Evolutionary conservation across 1,140 invertebrate genomes (phyloP).

Genomic region (Platyura marginata): DNA sequence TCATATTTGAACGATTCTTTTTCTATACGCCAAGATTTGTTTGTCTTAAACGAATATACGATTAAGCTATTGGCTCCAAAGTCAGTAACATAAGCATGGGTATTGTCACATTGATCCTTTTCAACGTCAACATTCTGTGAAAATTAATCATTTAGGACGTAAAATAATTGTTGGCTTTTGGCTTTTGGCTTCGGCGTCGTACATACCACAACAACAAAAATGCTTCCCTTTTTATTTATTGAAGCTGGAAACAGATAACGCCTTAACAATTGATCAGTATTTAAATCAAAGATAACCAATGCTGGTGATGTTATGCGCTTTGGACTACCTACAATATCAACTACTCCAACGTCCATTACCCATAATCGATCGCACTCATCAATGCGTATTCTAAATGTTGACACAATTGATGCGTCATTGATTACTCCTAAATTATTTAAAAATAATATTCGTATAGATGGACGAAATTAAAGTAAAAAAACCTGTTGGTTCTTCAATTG

Average conservation of each 20-base stretch:
- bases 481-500: no score
- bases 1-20: conserved; percentile 71
- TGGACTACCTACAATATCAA: conserved; percentile 38
- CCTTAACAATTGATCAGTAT: conserved; percentile 43
- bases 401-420: conserved; percentile 37
- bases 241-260: conserved; percentile 41
- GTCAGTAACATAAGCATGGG: conserved; percentile 56
- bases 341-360: conserved; percentile 54
- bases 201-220: conserved; percentile 50
- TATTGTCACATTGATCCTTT: conserved; percentile 34
- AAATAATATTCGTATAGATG: no score
- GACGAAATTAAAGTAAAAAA: no score
- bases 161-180: no score
- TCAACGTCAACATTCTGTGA: no score
- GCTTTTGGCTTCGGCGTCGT: no score
- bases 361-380: conserved; percentile 55
- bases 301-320: conserved; percentile 39
- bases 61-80: conserved; percentile 50
- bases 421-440: conserved; percentile 20
- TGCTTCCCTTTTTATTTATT: conserved; percentile 44
- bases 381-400: conserved; percentile 40
- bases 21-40: conserved; percentile 53
- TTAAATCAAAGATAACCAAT: conserved; percentile 50
- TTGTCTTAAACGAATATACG: conserved; percentile 49
- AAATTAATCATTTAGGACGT: no score